Evolutionary conservation across 2,113 vertebrate species (phyloP).

Genomic region (Loxodonta africana): DNA sequence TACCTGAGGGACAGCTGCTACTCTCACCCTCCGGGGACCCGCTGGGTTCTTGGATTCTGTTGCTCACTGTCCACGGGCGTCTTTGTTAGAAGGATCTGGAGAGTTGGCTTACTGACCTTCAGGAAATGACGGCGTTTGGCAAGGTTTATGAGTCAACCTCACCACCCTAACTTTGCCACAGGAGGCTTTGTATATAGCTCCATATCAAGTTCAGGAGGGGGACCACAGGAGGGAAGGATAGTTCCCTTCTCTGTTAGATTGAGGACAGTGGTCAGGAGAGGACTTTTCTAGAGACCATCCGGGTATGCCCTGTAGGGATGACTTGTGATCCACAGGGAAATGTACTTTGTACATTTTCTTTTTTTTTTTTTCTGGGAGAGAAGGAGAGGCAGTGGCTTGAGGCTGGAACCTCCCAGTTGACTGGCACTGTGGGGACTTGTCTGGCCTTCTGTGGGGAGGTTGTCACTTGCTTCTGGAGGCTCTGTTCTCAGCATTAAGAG

Average conservation of each 20-base stretch:
- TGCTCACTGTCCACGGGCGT: not conserved
- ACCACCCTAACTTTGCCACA: not conserved
- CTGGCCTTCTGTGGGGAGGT: not conserved
- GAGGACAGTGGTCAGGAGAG: not conserved
- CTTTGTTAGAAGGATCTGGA: not conserved
- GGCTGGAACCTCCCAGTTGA: not conserved
- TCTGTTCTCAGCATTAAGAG: not conserved
- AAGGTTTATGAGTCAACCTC: not conserved
- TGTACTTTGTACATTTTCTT: not conserved
- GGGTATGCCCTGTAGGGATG: not conserved
- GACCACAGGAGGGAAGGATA: not conserved
- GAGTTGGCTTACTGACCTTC: not conserved
- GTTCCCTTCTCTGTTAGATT: not conserved
- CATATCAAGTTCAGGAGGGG: not conserved
- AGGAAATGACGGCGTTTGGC: not conserved
- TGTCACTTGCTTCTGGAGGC: not conserved
- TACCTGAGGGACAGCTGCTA: not conserved
- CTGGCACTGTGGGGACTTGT: not conserved
- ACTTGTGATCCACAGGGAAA: not conserved
- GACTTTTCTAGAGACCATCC: not conserved
- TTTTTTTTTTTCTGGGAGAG: not conserved
- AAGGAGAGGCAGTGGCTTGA: not conserved
- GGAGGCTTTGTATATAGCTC: not conserved
- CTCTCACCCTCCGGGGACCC: not conserved
- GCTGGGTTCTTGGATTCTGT: not conserved